A percentile compares a stretch with the other conserved stretches of the same genome.
phyloP scores from a whole-genome alignment of 2,888 invertebrate genomes.

The Rapana venosa region DNA sequence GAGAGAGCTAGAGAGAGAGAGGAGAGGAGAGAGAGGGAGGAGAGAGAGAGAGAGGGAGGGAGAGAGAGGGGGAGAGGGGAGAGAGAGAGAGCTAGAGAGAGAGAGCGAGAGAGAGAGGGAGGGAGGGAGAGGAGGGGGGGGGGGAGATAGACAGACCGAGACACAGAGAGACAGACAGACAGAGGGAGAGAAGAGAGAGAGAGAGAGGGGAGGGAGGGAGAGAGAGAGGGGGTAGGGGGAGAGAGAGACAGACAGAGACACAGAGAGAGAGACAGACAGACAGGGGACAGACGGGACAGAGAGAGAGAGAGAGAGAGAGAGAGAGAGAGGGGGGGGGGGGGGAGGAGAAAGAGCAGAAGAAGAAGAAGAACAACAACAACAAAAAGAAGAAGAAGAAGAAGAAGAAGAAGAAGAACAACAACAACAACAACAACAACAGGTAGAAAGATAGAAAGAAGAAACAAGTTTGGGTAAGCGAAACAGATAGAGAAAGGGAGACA shows the following conservation, averaged over 20 bases:
- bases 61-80: background rate
- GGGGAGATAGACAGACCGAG: background rate
- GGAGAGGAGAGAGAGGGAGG: background rate
- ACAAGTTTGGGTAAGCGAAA: no score
- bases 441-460: background rate
- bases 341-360: no score
- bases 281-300: background rate
- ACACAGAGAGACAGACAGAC: no score
- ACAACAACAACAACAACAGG: no score
- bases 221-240: background rate
- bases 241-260: background rate
- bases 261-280: no score
- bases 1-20: no score
- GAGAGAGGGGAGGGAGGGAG: background rate
- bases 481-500: no score
- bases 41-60: constrained; percentile 2
- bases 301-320: no score
- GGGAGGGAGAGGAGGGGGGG: background rate
- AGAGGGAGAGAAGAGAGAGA: background rate
- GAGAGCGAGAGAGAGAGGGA: background rate
- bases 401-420: no score
- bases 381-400: no score
- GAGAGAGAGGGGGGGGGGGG: no score
- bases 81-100: background rate
- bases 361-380: no score